These are phyloP conservation scores for Calcarius lapponicus DNA, from an alignment of 2,797 vertebrate species.

Conservation along the genomic window DNA sequence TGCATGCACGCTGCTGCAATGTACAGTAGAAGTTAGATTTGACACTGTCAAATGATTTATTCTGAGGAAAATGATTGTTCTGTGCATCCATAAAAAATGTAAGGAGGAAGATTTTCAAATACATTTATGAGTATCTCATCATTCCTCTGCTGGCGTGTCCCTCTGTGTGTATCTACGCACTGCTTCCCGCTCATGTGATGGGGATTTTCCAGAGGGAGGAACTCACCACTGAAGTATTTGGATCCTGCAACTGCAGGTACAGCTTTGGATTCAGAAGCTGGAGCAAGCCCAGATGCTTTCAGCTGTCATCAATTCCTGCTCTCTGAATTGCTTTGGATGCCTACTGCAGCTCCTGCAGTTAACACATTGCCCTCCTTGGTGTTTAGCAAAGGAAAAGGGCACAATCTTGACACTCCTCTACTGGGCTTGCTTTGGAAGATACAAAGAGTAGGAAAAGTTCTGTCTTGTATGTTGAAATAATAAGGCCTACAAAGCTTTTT, in stretches of 20 bases:
- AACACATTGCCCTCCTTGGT: neutral
- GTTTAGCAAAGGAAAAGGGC: neutral
- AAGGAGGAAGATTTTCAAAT: neutral
- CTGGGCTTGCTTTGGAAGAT: neutral
- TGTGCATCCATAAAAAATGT: neutral
- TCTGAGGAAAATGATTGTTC: neutral
- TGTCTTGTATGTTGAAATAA: neutral
- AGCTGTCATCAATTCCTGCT: neutral
- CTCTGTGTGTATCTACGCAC: neutral
- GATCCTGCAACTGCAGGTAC: neutral
- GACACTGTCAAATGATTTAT: neutral
- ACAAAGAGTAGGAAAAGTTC: neutral
- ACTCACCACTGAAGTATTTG: constrained; percentile 15
- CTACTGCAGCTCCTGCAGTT: neutral
- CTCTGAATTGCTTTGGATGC: neutral
- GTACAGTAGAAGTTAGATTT: neutral
- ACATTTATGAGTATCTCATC: neutral
- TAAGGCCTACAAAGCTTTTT: neutral
- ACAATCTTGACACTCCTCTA: neutral
- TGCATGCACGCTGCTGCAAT: neutral
- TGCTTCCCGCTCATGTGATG: neutral
- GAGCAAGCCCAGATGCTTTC: neutral
- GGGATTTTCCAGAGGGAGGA: constrained; percentile 19
- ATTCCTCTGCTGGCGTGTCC: neutral
- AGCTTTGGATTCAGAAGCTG: neutral